Evolutionary conservation across 2,113 vertebrate genomes (phyloP).

Genomic region (Oophaga pumilio): DNA sequence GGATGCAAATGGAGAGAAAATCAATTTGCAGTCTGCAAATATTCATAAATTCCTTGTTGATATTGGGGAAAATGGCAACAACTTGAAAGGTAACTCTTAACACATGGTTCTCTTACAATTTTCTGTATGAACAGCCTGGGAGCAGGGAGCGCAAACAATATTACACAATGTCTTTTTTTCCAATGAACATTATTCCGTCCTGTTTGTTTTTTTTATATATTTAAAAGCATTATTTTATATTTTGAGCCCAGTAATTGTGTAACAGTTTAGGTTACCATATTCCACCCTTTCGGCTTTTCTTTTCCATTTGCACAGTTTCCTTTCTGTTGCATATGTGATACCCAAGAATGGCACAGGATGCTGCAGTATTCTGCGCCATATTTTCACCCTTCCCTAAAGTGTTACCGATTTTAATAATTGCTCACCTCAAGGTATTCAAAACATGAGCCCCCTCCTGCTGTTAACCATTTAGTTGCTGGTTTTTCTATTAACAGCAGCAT

Average conservation of each 20-base stretch:
- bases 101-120: slow-evolving; percentile 6
- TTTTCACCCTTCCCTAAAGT: no score
- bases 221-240: not conserved
- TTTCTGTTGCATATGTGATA: no score
- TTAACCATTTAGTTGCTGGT: no score
- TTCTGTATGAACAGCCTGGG: not conserved
- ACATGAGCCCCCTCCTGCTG: no score
- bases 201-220: not conserved
- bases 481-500: no score
- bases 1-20: slow-evolving; percentile 63
- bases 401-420: no score
- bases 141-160: not conserved
- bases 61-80: slow-evolving; percentile 78
- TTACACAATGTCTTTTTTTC: not conserved
- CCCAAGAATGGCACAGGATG: no score
- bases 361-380: no score
- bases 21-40: slow-evolving; percentile 65
- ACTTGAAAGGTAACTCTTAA: slow-evolving; percentile 81
- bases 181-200: not conserved
- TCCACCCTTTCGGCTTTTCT: not conserved
- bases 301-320: no score
- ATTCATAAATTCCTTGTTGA: slow-evolving; percentile 77
- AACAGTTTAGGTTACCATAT: not conserved
- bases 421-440: no score
- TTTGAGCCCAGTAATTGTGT: not conserved